Conservation (phyloP, 1,140 invertebrate species). For the Bursaphelenchus mucronatus region DNA sequence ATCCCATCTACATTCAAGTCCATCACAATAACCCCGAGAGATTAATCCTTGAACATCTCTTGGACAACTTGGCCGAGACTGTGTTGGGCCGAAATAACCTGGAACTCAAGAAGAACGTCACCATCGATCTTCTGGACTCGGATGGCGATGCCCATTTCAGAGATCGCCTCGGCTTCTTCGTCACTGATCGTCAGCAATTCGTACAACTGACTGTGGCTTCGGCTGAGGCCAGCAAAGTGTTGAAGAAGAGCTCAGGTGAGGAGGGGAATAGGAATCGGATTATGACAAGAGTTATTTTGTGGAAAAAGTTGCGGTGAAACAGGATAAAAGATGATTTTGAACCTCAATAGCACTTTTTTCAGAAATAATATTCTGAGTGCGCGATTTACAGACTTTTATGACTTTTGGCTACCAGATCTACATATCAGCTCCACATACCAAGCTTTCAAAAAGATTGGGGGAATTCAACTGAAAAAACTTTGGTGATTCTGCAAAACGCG, state of each 20-base stretch:
- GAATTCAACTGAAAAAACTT: no score
- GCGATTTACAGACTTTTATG: no score
- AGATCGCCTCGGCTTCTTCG: slow-evolving; percentile 55
- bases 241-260: slow-evolving; percentile 40
- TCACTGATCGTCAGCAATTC: slow-evolving; percentile 49
- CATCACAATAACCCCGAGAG: slow-evolving; percentile 52
- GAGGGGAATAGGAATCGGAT: not conserved
- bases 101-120: slow-evolving; percentile 59
- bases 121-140: slow-evolving; percentile 58
- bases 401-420: no score
- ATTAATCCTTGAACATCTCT: slow-evolving; percentile 49
- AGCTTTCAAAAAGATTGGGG: no score
- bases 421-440: no score
- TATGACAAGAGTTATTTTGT: not conserved
- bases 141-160: slow-evolving; percentile 39
- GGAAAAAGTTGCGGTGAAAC: not conserved
- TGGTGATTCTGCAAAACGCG: no score
- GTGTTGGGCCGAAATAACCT: slow-evolving; percentile 50
- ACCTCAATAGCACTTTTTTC: no score
- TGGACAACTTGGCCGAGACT: slow-evolving; percentile 52
- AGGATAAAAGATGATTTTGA: not conserved
- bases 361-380: no score
- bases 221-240: slow-evolving; percentile 28
- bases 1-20: slow-evolving; percentile 56
- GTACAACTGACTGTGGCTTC: slow-evolving; percentile 45